These are phyloP conservation scores for Siphlonurus alternatus DNA, from an alignment of 2,888 invertebrate genomes.

Conservation along the genomic window DNA sequence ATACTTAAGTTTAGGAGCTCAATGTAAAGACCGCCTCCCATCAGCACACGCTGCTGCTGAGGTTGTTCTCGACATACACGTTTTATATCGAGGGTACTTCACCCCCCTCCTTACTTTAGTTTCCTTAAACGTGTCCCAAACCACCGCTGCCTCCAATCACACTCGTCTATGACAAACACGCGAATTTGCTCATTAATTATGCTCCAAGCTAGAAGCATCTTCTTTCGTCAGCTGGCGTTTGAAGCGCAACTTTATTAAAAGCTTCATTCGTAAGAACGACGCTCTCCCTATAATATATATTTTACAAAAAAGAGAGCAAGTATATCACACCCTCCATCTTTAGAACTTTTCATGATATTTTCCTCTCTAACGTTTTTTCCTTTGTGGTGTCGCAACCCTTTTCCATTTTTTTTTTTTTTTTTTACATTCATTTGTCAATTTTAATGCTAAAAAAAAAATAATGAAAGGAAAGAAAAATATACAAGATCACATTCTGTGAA, in stretches of 20 bases:
- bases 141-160: not conserved
- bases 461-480: too few species aligned
- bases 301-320: not conserved
- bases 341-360: not conserved
- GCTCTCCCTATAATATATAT: not conserved
- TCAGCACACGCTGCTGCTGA: too few species aligned
- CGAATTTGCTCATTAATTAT: not conserved
- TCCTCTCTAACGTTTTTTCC: not conserved
- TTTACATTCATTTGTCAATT: not conserved
- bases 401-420: not conserved
- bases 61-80: too few species aligned
- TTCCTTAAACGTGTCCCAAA: not conserved
- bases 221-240: not conserved
- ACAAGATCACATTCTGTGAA: not conserved
- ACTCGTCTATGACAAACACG: not conserved
- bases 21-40: not conserved
- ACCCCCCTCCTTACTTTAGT: not conserved
- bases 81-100: not conserved
- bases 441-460: not conserved
- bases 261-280: not conserved
- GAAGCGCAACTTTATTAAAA: not conserved
- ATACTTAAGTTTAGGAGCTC: not conserved
- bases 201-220: not conserved
- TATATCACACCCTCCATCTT: not conserved
- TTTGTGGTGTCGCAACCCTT: not conserved